Percentiles rank a stretch among this genome's conserved stretches.
Evolutionary conservation across 2,888 invertebrate genomes (phyloP).

Genomic region (Dyspetes luteomarginatus): DNA sequence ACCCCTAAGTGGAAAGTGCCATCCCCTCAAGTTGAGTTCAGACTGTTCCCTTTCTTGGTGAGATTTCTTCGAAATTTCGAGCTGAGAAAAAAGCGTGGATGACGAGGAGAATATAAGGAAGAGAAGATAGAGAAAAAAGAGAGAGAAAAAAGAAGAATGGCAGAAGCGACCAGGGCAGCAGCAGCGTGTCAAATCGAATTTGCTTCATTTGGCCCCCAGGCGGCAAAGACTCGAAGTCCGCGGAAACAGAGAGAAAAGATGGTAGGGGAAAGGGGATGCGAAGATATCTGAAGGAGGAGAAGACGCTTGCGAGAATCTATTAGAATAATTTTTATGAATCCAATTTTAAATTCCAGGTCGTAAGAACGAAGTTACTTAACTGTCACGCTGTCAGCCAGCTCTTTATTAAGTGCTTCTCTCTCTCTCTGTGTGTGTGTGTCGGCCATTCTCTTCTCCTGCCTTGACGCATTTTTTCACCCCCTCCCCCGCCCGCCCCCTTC

Average conservation of each 20-base stretch:
- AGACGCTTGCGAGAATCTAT: slow-evolving; percentile 79
- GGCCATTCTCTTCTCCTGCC: slow-evolving; percentile 35
- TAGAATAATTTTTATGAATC: slow-evolving; percentile 84
- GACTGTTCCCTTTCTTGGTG: slow-evolving; percentile 28
- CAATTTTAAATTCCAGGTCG: slow-evolving; percentile 81
- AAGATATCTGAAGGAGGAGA: slow-evolving; percentile 4
- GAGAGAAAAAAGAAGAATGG: slow-evolving; percentile 52
- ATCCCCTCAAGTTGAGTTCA: slow-evolving; percentile 21
- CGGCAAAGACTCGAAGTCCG: slow-evolving; percentile 56
- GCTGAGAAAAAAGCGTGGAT: background rate
- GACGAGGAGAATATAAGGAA: slow-evolving; percentile 38
- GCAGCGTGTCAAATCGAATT: slow-evolving; percentile 83
- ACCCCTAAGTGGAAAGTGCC: background rate
- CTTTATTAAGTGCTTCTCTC: slow-evolving; percentile 80
- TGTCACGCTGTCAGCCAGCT: slow-evolving; percentile 80
- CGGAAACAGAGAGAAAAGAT: slow-evolving; percentile 44
- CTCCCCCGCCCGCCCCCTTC: slow-evolving; percentile 13
- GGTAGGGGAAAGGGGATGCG: slow-evolving; percentile 23
- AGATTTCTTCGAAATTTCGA: background rate
- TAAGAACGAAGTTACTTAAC: slow-evolving; percentile 80
- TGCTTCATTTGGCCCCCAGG: slow-evolving; percentile 79
- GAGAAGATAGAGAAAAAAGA: slow-evolving; percentile 56
- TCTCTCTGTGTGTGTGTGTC: no score
- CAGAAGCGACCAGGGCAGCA: slow-evolving; percentile 67
- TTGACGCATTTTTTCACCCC: slow-evolving; percentile 53